Percentiles rank a stretch among this genome's conserved stretches.
Conservation (phyloP, 92 coral and sea anemone genomes). For the Phenganax stokvisi region DNA sequence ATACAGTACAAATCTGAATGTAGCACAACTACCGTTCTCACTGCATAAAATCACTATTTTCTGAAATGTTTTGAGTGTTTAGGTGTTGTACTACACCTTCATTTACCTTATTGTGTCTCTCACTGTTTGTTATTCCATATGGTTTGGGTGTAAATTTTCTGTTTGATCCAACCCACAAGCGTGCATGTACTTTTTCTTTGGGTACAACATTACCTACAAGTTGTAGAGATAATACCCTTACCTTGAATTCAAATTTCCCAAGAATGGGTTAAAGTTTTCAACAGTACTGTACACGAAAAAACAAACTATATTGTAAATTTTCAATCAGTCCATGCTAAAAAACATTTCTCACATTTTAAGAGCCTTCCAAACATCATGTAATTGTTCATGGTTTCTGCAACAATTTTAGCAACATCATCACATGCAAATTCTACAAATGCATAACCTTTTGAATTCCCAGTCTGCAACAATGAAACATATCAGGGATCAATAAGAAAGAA, state of each 20-base stretch:
- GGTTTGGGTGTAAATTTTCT: constrained; percentile 62
- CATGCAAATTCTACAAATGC: constrained; percentile 97
- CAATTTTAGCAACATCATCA: constrained; percentile 99
- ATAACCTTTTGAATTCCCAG: constrained; percentile 90
- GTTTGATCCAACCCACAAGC: constrained; percentile 80
- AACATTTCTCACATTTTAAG: no score
- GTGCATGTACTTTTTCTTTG: constrained; percentile 73
- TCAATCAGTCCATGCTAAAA: background rate
- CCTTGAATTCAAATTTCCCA: background rate
- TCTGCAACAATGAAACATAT: constrained; percentile 35
- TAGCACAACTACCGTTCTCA: background rate
- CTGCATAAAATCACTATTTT: background rate
- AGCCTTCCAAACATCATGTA: constrained; percentile 93
- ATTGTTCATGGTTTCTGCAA: constrained; percentile 98
- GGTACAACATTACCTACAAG: constrained; percentile 72
- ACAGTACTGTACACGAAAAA: no score
- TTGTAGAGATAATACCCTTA: background rate
- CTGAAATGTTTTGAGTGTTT: background rate
- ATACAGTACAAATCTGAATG: background rate
- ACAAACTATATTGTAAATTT: background rate
- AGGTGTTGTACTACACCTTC: background rate
- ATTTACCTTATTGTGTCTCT: constrained; percentile 76
- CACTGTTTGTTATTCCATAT: constrained; percentile 50
- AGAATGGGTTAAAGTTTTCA: no score
- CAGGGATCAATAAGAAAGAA: no score